Conservation (phyloP, 2,888 invertebrate genomes). For the Drosophila mimetica region DNA sequence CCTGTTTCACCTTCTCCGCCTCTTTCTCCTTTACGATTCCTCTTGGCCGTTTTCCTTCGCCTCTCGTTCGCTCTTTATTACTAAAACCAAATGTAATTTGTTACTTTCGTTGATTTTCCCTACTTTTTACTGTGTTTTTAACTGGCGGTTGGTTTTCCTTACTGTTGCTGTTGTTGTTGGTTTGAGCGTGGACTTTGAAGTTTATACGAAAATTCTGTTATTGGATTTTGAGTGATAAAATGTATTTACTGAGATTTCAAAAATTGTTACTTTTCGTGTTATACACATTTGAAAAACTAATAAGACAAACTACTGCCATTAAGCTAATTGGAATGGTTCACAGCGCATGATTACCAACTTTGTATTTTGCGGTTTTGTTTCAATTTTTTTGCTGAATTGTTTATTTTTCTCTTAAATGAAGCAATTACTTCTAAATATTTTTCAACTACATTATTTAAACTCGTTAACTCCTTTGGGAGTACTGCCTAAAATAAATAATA, state of each 20-base stretch:
- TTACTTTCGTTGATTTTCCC: slow-evolving; percentile 57
- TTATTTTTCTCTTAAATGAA: not conserved
- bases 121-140: slow-evolving; percentile 32
- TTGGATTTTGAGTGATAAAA: slow-evolving; percentile 65
- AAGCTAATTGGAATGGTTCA: slow-evolving; percentile 34
- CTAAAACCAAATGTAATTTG: slow-evolving; percentile 79
- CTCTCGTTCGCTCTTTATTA: slow-evolving; percentile 50
- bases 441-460: too few species aligned
- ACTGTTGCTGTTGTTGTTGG: slow-evolving; percentile 15
- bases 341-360: slow-evolving; percentile 39
- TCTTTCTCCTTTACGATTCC: slow-evolving; percentile 28
- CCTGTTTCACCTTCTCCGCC: slow-evolving; percentile 32
- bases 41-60: slow-evolving; percentile 51
- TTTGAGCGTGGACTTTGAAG: slow-evolving; percentile 58
- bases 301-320: slow-evolving; percentile 16
- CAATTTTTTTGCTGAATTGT: not conserved
- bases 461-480: too few species aligned
- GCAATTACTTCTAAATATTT: too few species aligned
- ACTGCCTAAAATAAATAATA: not conserved
- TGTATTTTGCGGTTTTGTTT: slow-evolving; percentile 26
- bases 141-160: slow-evolving; percentile 9
- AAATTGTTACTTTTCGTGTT: not conserved
- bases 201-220: slow-evolving; percentile 48
- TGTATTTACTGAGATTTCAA: slow-evolving; percentile 43
- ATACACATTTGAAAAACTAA: not conserved